Percentiles rank a stretch among this genome's conserved stretches.
Evolutionary conservation across 2,888 invertebrate species (phyloP).

Genomic region (Cyclophora punctaria): DNA sequence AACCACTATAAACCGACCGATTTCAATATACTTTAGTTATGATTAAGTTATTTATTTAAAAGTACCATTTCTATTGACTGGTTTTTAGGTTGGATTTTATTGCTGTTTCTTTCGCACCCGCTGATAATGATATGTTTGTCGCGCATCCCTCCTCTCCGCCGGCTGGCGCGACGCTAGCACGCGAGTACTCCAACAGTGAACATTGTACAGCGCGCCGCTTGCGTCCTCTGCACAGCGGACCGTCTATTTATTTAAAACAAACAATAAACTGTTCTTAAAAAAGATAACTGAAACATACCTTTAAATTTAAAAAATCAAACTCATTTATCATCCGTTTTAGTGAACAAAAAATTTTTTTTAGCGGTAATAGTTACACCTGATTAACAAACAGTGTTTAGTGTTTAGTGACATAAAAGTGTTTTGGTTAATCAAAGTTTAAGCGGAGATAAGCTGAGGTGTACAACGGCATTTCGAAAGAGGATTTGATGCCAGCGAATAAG

Average conservation of each 20-base stretch:
- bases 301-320: no score
- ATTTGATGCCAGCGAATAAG: slow-evolving; percentile 64
- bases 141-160: slow-evolving; percentile 59
- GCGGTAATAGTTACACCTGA: no score
- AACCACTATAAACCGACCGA: slow-evolving; percentile 58
- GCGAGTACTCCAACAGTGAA: slow-evolving; percentile 55
- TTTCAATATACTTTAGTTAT: slow-evolving; percentile 32
- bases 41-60: slow-evolving; percentile 36
- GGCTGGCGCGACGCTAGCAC: slow-evolving; percentile 44
- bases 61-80: slow-evolving; percentile 53
- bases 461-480: slow-evolving; percentile 33
- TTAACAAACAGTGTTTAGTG: slow-evolving; percentile 42
- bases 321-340: no score
- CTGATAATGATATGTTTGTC: slow-evolving; percentile 39
- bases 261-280: slow-evolving; percentile 12
- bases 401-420: slow-evolving; percentile 46
- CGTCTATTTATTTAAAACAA: slow-evolving; percentile 21
- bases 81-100: slow-evolving; percentile 50
- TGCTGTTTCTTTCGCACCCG: slow-evolving; percentile 39
- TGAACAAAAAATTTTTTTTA: no score
- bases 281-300: slow-evolving; percentile 14
- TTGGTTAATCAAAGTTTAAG: slow-evolving; percentile 39
- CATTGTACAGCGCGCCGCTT: slow-evolving; percentile 62
- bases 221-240: slow-evolving; percentile 39
- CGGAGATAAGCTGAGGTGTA: slow-evolving; percentile 6